These are phyloP conservation scores for Podocnemis expansa DNA, from an alignment of 2,113 vertebrate genomes.

Conservation along the genomic window DNA sequence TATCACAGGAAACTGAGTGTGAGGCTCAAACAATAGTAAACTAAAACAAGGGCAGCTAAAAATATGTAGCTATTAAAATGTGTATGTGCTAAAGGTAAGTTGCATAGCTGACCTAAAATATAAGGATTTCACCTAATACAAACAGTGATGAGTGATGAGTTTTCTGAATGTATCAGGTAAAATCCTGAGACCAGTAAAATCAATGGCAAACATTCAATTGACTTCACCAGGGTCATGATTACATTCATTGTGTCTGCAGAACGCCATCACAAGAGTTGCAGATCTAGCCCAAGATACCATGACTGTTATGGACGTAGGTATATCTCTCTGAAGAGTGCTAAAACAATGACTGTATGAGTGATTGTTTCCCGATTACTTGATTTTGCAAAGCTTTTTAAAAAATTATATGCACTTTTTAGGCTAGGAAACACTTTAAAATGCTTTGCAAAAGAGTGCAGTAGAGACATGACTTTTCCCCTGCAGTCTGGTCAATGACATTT, in stretches of 20 bases:
- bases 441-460: background rate
- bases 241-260: background rate
- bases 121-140: background rate
- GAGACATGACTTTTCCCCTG: background rate
- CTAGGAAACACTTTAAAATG: background rate
- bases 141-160: background rate
- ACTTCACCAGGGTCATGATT: background rate
- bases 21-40: too few relatives aligned
- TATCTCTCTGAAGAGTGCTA: background rate
- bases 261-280: background rate
- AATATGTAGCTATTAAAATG: too few relatives aligned
- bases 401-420: background rate
- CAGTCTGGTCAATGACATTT: background rate
- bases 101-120: background rate
- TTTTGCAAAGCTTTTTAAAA: background rate
- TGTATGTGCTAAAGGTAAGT: background rate
- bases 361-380: background rate
- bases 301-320: background rate
- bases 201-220: background rate
- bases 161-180: background rate
- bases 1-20: too few relatives aligned
- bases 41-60: too few relatives aligned
- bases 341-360: background rate
- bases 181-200: background rate
- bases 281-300: background rate